Percentiles rank a stretch among this genome's conserved stretches.
These are phyloP conservation scores for Lerema accius DNA, from an alignment of 1,140 invertebrate species.

Conservation along the genomic window DNA sequence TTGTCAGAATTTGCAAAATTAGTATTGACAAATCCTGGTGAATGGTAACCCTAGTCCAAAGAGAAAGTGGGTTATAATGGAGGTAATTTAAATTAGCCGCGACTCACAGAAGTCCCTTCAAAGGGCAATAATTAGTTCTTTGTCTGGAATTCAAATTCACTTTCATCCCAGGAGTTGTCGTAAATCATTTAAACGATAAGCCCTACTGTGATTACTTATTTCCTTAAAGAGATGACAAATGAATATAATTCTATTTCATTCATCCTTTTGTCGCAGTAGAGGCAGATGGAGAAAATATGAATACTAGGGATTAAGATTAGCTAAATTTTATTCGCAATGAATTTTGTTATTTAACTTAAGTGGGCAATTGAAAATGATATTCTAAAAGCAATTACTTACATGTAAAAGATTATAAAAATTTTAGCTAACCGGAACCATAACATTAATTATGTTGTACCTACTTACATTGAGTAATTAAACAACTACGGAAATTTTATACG, in stretches of 20 bases:
- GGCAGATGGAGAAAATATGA: no score
- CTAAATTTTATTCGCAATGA: no score
- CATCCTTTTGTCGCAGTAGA: background rate
- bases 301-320: no score
- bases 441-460: no score
- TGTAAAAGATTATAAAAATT: no score
- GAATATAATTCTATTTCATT: constrained; percentile 18
- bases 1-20: no score
- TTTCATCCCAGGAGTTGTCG: constrained; percentile 42
- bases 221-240: constrained; percentile 24
- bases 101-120: constrained; percentile 46
- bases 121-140: constrained; percentile 58
- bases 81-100: constrained; percentile 50
- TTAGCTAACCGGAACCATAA: no score
- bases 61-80: constrained; percentile 44
- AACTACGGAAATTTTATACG: no score
- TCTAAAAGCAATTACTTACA: no score
- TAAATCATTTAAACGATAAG: constrained; percentile 47
- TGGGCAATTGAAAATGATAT: no score
- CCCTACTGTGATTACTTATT: constrained; percentile 26
- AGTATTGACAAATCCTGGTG: background rate
- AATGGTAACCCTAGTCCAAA: background rate
- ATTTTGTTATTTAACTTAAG: no score
- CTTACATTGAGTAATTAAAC: no score
- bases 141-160: constrained; percentile 49